Evolutionary conservation across 2,113 vertebrate species (phyloP).

Genomic region (Misgurnus anguillicaudatus): DNA sequence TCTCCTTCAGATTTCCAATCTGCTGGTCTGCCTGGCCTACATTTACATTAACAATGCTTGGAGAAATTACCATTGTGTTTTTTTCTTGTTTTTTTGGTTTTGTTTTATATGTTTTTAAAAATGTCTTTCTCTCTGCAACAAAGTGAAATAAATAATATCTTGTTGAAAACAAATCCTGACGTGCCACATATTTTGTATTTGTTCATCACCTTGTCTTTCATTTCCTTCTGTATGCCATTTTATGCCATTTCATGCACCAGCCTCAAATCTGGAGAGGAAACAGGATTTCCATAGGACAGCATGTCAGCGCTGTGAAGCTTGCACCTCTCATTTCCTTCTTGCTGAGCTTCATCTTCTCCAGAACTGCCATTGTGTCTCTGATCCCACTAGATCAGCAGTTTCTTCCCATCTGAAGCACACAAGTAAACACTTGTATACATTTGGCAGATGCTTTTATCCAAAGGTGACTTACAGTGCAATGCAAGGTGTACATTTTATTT

Average conservation of each 20-base stretch:
- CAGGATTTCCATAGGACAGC: slow-evolving; percentile 49
- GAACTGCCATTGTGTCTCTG: slow-evolving; percentile 43
- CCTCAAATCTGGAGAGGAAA: slow-evolving; percentile 42
- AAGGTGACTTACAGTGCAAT: no score
- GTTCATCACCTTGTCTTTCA: no score
- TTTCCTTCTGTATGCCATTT: neutral
- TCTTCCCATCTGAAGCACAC: neutral
- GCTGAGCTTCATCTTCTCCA: slow-evolving; percentile 52
- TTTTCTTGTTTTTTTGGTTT: no score
- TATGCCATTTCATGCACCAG: no score
- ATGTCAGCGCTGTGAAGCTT: slow-evolving; percentile 39
- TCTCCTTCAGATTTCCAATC: no score
- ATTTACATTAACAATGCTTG: no score
- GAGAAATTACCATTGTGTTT: no score
- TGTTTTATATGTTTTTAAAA: no score
- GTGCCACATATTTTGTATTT: neutral
- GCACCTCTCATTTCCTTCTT: slow-evolving; percentile 49
- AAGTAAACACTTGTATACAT: neutral
- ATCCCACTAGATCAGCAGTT: slow-evolving; percentile 50
- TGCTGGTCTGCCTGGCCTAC: no score
- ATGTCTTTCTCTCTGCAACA: no score
- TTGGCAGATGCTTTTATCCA: neutral
- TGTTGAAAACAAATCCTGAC: neutral
- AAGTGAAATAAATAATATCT: no score
- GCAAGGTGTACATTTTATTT: no score